Evolutionary conservation across 1,140 invertebrate genomes (phyloP), one percentile per base, ranked within the genome.

Genomic region (Lysiphlebus fabarum): DNA sequence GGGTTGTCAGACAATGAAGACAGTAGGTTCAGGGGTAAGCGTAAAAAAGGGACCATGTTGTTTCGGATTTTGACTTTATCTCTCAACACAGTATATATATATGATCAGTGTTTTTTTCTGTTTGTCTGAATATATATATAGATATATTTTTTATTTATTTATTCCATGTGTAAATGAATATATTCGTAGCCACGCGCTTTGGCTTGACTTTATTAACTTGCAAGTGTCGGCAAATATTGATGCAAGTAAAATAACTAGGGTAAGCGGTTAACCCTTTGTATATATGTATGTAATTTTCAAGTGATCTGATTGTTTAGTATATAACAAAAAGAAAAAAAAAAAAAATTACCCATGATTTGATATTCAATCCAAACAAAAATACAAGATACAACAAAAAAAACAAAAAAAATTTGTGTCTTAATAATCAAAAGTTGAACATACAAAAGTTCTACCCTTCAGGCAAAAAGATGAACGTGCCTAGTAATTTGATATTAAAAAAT

Each of bases 201-300:
- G 9, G 60, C 70, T 74, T 68, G 71, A 77, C 75, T 78, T 71
- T 71, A 68, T 70, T 65, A 70, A 73, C 69, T 58, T 61, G 59
- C 70, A 69, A 69, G 71, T 75, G 73, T 69, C 67, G 50, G 68
- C 72, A 78, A 78, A 78, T 78, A 78, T 78, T 78, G 73, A 78
- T 74, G 73, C 68, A 51, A 34, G 58, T 61, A 62, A 65, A 72
- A 58, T 51, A 72, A 75, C 70, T 72, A 44, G 75, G 75, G 73
- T 72, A 67, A 43, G 53, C 63, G 57, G 42, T 51, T 51, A 43
- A 42, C 14, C 42, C 51, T 9, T 10, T 36, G 34, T 43, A 36
- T 51, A 37, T 53, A 12, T 53, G 37, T 5, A n/a, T 12, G 7
- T n/a, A 26, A 1, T 26, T 4, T 26, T 26, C 17, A 26, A 26